phyloP scores from a whole-genome alignment of 1,140 invertebrate species.

The Arion vulgaris region DNA sequence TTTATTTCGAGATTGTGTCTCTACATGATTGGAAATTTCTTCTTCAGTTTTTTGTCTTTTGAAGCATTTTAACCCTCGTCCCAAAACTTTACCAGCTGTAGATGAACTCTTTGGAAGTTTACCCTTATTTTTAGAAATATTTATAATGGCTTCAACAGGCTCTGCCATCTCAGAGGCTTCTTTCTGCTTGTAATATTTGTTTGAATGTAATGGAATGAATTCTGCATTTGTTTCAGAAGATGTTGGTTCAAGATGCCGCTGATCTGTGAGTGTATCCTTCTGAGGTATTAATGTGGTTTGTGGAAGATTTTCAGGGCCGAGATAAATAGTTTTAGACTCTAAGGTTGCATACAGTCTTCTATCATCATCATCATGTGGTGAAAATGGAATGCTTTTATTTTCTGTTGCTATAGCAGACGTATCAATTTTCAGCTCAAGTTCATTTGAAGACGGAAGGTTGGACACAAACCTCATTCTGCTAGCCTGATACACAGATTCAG shows the following conservation, averaged over 20 bases:
- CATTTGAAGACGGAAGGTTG: background rate
- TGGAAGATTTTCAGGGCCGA: background rate
- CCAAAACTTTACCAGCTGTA: background rate
- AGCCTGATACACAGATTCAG: background rate
- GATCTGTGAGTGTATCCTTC: background rate
- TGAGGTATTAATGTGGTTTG: background rate
- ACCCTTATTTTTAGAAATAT: background rate
- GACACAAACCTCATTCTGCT: background rate
- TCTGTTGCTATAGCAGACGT: background rate
- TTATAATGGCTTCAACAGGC: background rate
- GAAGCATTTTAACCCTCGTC: background rate
- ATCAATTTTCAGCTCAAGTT: background rate
- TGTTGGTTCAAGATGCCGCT: background rate
- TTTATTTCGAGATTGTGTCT: background rate
- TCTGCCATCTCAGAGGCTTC: background rate
- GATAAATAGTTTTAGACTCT: constrained; percentile 16
- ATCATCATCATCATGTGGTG: background rate
- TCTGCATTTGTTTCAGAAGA: background rate
- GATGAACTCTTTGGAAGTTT: background rate
- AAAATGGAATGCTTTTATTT: background rate
- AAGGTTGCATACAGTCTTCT: constrained; percentile 6
- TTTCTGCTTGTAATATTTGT: background rate
- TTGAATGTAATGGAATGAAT: constrained; percentile 7
- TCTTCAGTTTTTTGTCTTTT: background rate
- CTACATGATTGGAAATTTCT: background rate